Conservation (phyloP, 2,113 vertebrate genomes). For the Phodopus roborovskii region DNA sequence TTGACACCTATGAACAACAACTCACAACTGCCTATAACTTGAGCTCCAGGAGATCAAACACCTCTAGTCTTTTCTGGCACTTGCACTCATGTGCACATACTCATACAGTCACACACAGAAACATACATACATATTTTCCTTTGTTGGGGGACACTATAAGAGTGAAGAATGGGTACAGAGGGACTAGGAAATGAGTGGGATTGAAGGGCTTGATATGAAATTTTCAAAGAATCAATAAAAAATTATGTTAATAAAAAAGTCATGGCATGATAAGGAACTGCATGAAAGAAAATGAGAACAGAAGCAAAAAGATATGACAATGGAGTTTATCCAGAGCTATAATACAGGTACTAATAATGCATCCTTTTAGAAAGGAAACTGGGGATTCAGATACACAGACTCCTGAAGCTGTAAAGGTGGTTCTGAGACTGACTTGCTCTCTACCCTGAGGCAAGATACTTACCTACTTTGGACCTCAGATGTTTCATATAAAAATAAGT, state of each 20-base stretch:
- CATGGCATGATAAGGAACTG: neutral
- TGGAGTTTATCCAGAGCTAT: neutral
- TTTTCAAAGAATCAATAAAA: too few relatives aligned
- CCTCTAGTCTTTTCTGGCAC: neutral
- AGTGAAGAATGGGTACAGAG: too few relatives aligned
- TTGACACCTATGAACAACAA: neutral
- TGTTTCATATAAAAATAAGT: neutral
- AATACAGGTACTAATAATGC: neutral
- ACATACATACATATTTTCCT: neutral
- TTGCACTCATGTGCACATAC: neutral
- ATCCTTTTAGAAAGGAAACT: neutral
- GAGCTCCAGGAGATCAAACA: neutral
- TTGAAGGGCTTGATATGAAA: too few relatives aligned
- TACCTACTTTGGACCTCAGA: neutral
- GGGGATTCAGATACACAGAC: neutral
- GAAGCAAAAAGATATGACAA: neutral
- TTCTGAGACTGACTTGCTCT: neutral
- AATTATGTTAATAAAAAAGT: neutral
- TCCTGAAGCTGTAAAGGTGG: fast-evolving
- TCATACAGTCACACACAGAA: neutral
- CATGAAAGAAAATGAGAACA: neutral
- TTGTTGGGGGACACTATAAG: too few relatives aligned
- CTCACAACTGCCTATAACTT: neutral
- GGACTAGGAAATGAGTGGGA: too few relatives aligned
- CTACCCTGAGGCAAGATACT: neutral